Conservation (phyloP, 2,113 vertebrate genomes). For the Strigops habroptila region DNA sequence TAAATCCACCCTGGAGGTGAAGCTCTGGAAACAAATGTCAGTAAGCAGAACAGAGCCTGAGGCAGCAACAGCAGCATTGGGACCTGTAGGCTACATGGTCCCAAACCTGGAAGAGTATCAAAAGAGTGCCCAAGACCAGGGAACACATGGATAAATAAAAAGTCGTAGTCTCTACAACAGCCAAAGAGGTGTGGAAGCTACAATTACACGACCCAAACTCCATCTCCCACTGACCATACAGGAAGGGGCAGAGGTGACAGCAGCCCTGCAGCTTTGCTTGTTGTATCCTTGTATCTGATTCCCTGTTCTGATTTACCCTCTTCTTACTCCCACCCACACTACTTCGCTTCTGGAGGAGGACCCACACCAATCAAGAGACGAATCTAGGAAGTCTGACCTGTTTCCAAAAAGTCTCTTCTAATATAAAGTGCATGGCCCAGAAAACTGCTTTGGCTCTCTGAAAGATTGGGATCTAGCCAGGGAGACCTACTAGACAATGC, state of each 20-base stretch:
- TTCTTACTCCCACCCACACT: background rate
- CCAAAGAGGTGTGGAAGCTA: background rate
- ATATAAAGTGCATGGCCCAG: accelerated
- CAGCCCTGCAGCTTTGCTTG: background rate
- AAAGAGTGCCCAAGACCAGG: background rate
- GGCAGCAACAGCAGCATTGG: background rate
- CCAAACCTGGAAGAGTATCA: background rate
- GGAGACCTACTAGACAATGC: background rate
- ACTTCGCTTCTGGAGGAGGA: background rate
- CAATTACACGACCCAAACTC: background rate
- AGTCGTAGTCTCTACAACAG: background rate
- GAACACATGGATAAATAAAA: background rate
- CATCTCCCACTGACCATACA: background rate
- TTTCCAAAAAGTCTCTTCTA: background rate
- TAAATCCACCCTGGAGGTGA: background rate
- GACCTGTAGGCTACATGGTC: accelerated
- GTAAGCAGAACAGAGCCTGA: background rate
- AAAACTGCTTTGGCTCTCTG: background rate
- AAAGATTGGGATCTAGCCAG: background rate
- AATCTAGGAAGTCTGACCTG: background rate
- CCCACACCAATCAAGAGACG: background rate
- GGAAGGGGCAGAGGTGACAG: background rate
- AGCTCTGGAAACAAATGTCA: background rate
- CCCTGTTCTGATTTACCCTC: background rate
- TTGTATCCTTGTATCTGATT: background rate